Evolutionary conservation across 2,888 invertebrate genomes (phyloP).

Genomic region (Parochlus steinenii): DNA sequence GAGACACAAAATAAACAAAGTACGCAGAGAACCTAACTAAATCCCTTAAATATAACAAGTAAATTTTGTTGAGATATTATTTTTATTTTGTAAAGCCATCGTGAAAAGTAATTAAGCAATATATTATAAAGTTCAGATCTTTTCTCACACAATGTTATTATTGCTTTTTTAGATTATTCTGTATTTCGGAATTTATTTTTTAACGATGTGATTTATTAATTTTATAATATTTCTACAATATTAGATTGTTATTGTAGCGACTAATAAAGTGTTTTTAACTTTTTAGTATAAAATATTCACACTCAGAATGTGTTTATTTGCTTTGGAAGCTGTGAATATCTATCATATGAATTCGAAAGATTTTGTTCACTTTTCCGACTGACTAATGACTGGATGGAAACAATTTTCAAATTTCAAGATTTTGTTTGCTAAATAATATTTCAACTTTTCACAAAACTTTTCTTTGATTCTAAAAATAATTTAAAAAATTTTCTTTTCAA

Average conservation of each 20-base stretch:
- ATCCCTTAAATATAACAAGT: conserved; percentile 3
- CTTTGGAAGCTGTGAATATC: too few species aligned
- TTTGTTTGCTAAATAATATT: too few species aligned
- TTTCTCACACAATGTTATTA: conserved; percentile 1
- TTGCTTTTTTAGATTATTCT: neutral
- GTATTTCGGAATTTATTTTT: neutral
- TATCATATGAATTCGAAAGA: too few species aligned
- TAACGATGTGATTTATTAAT: conserved; percentile 6
- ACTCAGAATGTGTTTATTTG: too few species aligned
- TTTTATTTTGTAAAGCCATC: too few species aligned
- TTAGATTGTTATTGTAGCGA: neutral
- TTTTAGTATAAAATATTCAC: neutral
- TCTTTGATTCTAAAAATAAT: too few species aligned
- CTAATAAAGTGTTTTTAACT: neutral
- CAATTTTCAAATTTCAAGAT: too few species aligned
- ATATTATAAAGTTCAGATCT: neutral
- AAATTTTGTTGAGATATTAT: conserved; percentile 5
- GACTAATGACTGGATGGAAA: too few species aligned
- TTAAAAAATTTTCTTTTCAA: too few species aligned
- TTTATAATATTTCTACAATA: conserved; percentile 1
- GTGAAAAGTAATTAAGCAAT: conserved; percentile 13
- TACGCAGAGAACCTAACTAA: too few species aligned
- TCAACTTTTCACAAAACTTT: too few species aligned
- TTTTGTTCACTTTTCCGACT: too few species aligned
- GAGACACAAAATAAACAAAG: neutral